A percentile compares a stretch with the other conserved stretches of the same genome.
Conservation (phyloP, 2,797 vertebrate species). For the Lutra lutra region DNA sequence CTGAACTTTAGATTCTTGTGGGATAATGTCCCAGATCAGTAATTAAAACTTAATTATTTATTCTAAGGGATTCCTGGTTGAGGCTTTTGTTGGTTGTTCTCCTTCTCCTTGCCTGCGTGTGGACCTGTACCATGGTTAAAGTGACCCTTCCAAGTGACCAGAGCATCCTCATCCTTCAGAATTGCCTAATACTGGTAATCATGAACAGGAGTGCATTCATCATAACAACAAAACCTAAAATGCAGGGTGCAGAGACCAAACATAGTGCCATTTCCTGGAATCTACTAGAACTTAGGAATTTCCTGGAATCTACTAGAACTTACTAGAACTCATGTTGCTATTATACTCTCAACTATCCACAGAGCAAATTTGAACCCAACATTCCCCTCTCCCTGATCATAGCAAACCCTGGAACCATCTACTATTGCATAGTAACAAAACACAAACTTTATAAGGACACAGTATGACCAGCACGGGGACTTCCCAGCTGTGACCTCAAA, state of each 20-base stretch:
- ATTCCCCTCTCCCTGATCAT: neutral
- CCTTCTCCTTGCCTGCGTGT: rapidly evolving
- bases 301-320: neutral
- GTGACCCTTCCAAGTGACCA: neutral
- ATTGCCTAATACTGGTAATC: neutral
- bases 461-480: neutral
- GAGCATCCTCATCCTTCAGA: neutral
- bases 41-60: conserved; percentile 60
- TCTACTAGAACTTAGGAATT: neutral
- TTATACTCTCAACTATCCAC: neutral
- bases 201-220: neutral
- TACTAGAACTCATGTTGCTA: neutral
- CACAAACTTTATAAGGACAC: neutral
- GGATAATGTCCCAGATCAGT: conserved; percentile 64
- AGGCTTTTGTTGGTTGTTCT: neutral
- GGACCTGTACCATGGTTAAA: neutral
- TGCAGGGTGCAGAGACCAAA: rapidly evolving
- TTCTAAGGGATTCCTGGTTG: neutral
- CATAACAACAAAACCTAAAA: neutral
- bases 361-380: neutral
- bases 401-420: neutral
- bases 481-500: neutral
- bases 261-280: neutral
- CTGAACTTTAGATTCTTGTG: conserved; percentile 58
- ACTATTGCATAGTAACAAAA: neutral